Evolutionary conservation across 2,113 vertebrate species (phyloP).

Genomic region (Paralichthys olivaceus): DNA sequence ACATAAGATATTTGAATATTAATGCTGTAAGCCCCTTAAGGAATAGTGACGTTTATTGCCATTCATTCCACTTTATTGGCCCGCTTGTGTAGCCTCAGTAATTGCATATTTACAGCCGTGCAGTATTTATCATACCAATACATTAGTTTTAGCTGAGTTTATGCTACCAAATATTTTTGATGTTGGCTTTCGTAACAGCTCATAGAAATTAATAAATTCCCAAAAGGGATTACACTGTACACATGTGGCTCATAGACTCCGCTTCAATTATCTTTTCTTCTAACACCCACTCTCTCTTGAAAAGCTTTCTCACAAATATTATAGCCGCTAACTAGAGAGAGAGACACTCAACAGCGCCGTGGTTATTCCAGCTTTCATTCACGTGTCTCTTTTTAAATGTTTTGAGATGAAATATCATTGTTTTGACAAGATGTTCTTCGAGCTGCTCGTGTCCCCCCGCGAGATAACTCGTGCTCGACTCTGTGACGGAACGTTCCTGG

Average conservation of each 20-base stretch:
- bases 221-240: conserved; percentile 71
- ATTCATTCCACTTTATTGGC: conserved; percentile 50
- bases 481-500: conserved; percentile 59
- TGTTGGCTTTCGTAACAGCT: conserved; percentile 60
- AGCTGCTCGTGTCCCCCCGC: conserved; percentile 50
- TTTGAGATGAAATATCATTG: conserved; percentile 69
- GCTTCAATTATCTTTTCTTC: conserved; percentile 75
- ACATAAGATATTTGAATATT: conserved; percentile 50
- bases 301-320: conserved; percentile 71
- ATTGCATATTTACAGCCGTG: conserved; percentile 64
- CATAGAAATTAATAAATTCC: conserved; percentile 74
- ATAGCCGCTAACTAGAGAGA: conserved; percentile 70
- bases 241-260: conserved; percentile 74
- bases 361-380: conserved; percentile 61
- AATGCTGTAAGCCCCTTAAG: conserved; percentile 53
- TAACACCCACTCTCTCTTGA: conserved; percentile 63
- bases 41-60: conserved; percentile 53
- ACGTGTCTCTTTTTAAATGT: conserved; percentile 55
- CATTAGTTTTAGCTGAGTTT: conserved; percentile 55
- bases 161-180: conserved; percentile 60
- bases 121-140: conserved; percentile 56
- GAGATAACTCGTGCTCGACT: conserved; percentile 36
- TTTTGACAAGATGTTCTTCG: conserved; percentile 70
- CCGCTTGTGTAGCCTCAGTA: conserved; percentile 45
- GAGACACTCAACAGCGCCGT: conserved; percentile 26